Evolutionary conservation across 2,113 vertebrate genomes (phyloP).

Genomic region (Oreotrochilus melanogaster): DNA sequence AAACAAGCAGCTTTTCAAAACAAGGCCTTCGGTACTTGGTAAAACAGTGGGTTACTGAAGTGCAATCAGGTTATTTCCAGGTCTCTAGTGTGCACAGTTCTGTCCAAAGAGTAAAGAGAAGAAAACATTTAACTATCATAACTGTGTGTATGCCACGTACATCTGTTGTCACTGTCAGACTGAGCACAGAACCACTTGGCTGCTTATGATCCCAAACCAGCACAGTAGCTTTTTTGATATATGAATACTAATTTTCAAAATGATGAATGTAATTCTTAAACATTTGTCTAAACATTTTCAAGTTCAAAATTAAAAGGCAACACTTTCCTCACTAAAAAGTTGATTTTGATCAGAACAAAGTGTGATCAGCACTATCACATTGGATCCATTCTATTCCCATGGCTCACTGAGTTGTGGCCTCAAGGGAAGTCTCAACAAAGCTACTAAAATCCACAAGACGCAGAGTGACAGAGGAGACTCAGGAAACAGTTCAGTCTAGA

Average conservation of each 20-base stretch:
- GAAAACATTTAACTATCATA: constrained; percentile 1
- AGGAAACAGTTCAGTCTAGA: constrained; percentile 44
- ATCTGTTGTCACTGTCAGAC: neutral
- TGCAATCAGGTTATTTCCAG: constrained; percentile 77
- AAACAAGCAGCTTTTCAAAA: constrained; percentile 76
- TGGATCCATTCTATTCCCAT: neutral
- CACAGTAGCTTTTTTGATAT: neutral
- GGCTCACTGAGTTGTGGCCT: neutral
- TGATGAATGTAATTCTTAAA: neutral
- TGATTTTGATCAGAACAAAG: neutral
- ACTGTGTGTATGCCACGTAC: neutral
- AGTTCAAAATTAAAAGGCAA: neutral
- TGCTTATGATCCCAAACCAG: neutral
- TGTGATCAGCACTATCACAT: neutral
- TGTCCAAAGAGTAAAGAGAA: constrained; percentile 73
- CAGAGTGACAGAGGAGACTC: constrained; percentile 59
- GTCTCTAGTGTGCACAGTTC: constrained; percentile 80
- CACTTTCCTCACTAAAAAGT: neutral
- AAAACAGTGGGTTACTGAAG: constrained; percentile 78
- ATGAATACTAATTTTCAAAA: neutral
- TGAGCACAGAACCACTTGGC: neutral
- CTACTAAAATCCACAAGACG: neutral
- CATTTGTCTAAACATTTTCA: neutral
- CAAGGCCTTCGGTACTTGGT: constrained; percentile 78
- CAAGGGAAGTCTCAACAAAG: neutral